Evolutionary conservation across 2,113 vertebrate genomes (phyloP).

Genomic region (Fukomys damarensis): DNA sequence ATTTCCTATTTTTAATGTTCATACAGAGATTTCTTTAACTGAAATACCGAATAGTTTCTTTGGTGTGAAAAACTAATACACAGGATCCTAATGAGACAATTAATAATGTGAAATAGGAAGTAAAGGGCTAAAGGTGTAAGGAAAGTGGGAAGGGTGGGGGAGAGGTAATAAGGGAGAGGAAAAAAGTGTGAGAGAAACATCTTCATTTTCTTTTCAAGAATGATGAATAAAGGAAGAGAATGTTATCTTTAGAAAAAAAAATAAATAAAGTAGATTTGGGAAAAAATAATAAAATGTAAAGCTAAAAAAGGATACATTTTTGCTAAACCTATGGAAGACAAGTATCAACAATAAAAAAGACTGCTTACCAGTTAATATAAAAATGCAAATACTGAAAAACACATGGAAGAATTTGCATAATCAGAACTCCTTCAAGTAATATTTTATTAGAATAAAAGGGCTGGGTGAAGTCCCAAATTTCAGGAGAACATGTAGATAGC

Average conservation of each 20-base stretch:
- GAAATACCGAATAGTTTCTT: too few species aligned
- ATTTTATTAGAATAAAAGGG: neutral
- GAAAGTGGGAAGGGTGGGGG: too few species aligned
- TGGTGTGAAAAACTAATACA: too few species aligned
- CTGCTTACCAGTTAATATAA: neutral
- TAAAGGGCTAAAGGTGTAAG: too few species aligned
- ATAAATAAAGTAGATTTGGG: too few species aligned
- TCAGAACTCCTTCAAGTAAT: neutral
- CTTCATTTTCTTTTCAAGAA: neutral
- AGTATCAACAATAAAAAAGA: neutral
- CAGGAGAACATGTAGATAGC: neutral
- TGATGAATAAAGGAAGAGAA: neutral
- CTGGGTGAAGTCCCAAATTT: neutral
- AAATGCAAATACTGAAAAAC: neutral
- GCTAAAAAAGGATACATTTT: neutral
- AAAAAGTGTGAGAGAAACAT: too few species aligned
- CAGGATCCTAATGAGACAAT: too few species aligned
- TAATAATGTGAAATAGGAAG: too few species aligned
- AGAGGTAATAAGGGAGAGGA: too few species aligned
- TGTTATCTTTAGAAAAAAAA: neutral
- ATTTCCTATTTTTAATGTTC: too few species aligned
- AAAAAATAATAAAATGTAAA: slow-evolving; percentile 42
- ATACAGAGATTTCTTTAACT: too few species aligned
- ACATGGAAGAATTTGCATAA: neutral
- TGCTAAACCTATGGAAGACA: neutral